Base-by-base conservation (phyloP, 2,888 invertebrate genomes). In the Ennomos fuscantarius region DNA sequence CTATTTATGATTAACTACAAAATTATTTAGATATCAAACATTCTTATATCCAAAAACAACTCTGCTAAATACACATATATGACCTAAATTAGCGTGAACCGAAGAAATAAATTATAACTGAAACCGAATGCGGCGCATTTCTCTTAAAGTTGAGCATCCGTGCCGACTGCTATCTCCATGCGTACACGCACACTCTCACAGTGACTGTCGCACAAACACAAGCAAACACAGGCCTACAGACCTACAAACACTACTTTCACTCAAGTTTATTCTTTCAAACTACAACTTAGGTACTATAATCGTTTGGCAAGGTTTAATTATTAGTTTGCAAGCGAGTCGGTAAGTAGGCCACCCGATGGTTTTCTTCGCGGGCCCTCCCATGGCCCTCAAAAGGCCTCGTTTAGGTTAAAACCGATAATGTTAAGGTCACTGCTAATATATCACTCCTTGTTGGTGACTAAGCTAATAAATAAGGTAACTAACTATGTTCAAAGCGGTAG, bases 131-230 rank as follows among this genome's bases (percentile, higher is more conserved):
- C 88, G 88, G 67, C 79, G 87, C 91, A 90, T 91, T 91, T 91
- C 91, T 81, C 84, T 78, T 73, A 34, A 60, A 74, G 80, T 89
- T 90, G 86, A 67, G 32, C 58, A 32, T 63, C 77, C 76, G 84
- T 85, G 87, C 37, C 74, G 73, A 63, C 72, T 79, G 84, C 91
- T 90, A 89, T 91, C 91, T 89, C 89, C 86, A 78, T 86, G 89
- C 87, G 88, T 84, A 76, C 78, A 83, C 88, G 84, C 89, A 88
- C 86, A 84, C 84, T 47, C 54, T 56, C 66, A 68, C 71, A 74
- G 66, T 73, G 71, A 61, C 72, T 63, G 74, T 77, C 84, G 67
- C 89, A 77, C 82, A 81, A 86, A 77, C 60, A 61, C 70, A 66
- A 66, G 63, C 66, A 71, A 60, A 35, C 15, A 31, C 80, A 88